Base-by-base conservation (phyloP, 2,888 invertebrate species). In the Xylota segnis region DNA sequence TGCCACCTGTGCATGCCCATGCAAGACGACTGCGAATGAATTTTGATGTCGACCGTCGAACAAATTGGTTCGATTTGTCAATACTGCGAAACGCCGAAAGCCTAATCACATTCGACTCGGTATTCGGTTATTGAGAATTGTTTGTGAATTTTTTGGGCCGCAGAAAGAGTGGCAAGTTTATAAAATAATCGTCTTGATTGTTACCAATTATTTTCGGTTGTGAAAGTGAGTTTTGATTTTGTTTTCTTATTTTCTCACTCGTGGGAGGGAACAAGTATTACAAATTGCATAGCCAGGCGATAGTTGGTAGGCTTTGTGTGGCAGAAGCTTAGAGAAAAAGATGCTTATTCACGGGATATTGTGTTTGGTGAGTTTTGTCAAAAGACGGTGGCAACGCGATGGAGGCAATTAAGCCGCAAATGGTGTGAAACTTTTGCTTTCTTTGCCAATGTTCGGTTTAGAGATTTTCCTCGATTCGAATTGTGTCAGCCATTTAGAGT, bases 171-270 rank as follows among this genome's bases (percentile, higher is more conserved):
- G 54, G 12, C 32, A 32, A 43, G 29, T 14, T 29, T 7, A 29
- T 27, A 40, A n/a, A 50, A 43, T 56, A 27, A 27, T n/a, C 29
- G 37, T 34, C 40, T 54, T 23, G 23, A 68, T 77, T 59, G 59
- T 68, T 77, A 68, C 68, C 66, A 58, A 77, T 77, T 61, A 52
- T 77, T 52, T 61, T 77, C 59, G 12, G 59, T 77, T 77, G 68
- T 45, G 76, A 77, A 77, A 77, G 76, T 68, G 59, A 47, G 18
- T 40, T 52, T 27, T 5, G 9, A 10, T 37, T 37, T 52, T 66
- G 14, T 34, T 23, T 47, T 34, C 18, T 65, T 18, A 32, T 43
- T 45, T 61, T 63, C 4, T 27, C 7, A 45, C 47, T 45, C 29
- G 47, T 47, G 16, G 43, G 43, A 2, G 43, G n/a, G 43, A 2